Conservation (phyloP, 2,888 invertebrate species). For the Tupiocoris notatus region DNA sequence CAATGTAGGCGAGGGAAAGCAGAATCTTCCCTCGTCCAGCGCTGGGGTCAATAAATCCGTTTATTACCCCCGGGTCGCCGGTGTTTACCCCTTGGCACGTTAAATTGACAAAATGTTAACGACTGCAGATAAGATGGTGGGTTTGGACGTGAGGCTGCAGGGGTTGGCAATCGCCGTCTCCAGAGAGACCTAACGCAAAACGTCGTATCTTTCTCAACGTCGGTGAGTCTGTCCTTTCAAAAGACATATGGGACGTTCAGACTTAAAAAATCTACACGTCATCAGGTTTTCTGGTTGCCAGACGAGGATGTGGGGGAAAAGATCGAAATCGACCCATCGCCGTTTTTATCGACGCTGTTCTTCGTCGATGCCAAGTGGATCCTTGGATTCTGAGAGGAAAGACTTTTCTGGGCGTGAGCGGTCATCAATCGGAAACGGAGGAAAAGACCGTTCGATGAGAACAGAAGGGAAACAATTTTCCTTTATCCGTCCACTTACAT, state of each 20-base stretch:
- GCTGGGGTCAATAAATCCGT: slow-evolving; percentile 36
- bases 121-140: slow-evolving; percentile 31
- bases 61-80: slow-evolving; percentile 25
- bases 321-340: neutral
- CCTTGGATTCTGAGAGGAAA: neutral
- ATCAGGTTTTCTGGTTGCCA: slow-evolving; percentile 6
- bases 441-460: neutral
- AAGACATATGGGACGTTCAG: slow-evolving; percentile 24
- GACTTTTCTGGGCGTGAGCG: neutral
- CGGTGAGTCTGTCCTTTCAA: neutral
- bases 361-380: neutral
- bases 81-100: slow-evolving; percentile 41
- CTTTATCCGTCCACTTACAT: too few relatives aligned
- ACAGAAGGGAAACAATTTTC: neutral
- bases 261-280: slow-evolving; percentile 39
- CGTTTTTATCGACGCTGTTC: neutral
- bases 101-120: slow-evolving; percentile 44
- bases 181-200: too few relatives aligned
- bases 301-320: neutral
- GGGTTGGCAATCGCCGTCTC: neutral
- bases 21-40: slow-evolving; percentile 5
- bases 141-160: neutral
- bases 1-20: too few relatives aligned
- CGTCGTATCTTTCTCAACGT: too few relatives aligned
- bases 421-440: neutral